These are phyloP conservation scores for Brachyalestes nurse DNA, from an alignment of 2,797 vertebrate species.

Conservation along the genomic window DNA sequence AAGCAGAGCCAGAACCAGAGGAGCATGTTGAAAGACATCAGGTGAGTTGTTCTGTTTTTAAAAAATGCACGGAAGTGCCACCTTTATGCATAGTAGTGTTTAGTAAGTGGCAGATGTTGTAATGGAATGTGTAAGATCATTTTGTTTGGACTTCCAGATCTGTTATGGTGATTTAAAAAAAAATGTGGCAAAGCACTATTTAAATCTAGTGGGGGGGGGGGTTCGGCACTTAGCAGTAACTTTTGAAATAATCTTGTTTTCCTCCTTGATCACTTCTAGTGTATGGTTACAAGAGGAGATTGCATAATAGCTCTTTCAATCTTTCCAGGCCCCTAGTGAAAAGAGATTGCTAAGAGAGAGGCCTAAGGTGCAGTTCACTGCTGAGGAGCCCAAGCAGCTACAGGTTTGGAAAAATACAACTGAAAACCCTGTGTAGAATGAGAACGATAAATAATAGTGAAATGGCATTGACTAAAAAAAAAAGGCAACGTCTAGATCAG, in stretches of 20 bases:
- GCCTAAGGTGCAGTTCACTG: slow-evolving; percentile 31
- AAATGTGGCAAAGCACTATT: too few relatives aligned
- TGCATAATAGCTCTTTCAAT: too few relatives aligned
- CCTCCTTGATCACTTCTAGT: neutral
- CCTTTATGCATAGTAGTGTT: neutral
- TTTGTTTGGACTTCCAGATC: neutral
- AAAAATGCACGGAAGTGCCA: too few relatives aligned
- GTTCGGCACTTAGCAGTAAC: too few relatives aligned
- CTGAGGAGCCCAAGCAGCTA: slow-evolving; percentile 42
- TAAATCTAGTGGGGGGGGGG: too few relatives aligned
- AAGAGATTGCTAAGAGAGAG: slow-evolving; percentile 70
- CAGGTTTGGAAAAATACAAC: slow-evolving; percentile 38
- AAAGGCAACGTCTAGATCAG: neutral
- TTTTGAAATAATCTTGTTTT: neutral
- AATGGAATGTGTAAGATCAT: too few relatives aligned
- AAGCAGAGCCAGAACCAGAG: slow-evolving; percentile 43
- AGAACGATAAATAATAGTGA: neutral
- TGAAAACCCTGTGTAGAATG: neutral
- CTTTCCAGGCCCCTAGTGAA: slow-evolving; percentile 63
- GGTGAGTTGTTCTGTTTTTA: slow-evolving; percentile 59
- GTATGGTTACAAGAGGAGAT: too few relatives aligned
- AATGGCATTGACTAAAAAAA: neutral
- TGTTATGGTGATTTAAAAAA: neutral
- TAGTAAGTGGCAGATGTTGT: neutral
- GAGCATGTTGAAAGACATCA: slow-evolving; percentile 74